phyloP scores from a whole-genome alignment of 2,113 vertebrate species.

The Leptobrachium ailaonicum region DNA sequence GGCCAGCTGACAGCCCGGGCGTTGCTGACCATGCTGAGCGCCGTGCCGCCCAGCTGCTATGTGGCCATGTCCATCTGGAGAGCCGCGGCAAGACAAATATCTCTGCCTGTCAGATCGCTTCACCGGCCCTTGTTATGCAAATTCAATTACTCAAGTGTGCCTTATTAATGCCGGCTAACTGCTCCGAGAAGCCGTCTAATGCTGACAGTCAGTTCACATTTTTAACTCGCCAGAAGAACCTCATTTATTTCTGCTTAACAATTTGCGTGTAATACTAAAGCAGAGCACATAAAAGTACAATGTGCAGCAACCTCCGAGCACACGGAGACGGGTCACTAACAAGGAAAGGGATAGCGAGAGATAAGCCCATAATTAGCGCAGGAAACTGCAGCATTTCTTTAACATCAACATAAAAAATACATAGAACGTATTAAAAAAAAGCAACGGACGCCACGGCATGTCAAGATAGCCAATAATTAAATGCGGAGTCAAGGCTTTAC shows the following conservation, averaged over 20 bases:
- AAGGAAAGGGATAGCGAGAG: conserved; percentile 69
- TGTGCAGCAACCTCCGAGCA: conserved; percentile 73
- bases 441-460: too few species aligned
- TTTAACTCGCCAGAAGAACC: conserved; percentile 72
- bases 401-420: not conserved
- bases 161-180: conserved; percentile 83
- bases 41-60: conserved; percentile 92
- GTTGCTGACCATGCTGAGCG: conserved; percentile 79
- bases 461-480: too few species aligned
- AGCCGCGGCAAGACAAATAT: conserved; percentile 81
- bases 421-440: too few species aligned
- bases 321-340: conserved; percentile 63
- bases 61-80: conserved; percentile 83
- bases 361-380: conserved; percentile 64
- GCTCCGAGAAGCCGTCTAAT: conserved; percentile 74
- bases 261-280: conserved; percentile 75
- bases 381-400: not conserved
- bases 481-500: too few species aligned
- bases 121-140: conserved; percentile 93
- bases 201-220: conserved; percentile 75
- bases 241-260: conserved; percentile 79
- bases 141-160: conserved; percentile 89
- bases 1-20: conserved; percentile 83
- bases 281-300: conserved; percentile 68
- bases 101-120: conserved; percentile 78